These are phyloP conservation scores for Ectemnius cavifrons DNA, from an alignment of 2,888 invertebrate genomes.

Conservation along the genomic window DNA sequence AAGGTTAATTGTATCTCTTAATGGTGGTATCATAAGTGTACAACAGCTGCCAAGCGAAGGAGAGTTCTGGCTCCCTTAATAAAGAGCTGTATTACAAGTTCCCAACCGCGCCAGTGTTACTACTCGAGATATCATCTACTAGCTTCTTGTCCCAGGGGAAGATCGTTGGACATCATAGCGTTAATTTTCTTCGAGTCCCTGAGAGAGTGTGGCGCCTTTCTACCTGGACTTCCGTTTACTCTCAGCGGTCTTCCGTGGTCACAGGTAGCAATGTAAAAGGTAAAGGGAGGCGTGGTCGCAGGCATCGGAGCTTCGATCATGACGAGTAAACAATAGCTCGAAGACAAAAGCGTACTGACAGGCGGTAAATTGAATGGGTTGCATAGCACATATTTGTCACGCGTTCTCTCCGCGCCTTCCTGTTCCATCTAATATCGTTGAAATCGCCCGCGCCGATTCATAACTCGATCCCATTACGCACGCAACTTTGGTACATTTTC, in stretches of 20 bases:
- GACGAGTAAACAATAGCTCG: constrained; percentile 19
- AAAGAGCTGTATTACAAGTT: background rate
- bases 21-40: background rate
- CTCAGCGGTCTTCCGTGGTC: constrained; percentile 8
- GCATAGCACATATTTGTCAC: background rate
- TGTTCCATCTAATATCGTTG: too few relatives aligned
- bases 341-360: constrained; percentile 14
- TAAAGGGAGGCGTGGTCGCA: constrained; percentile 28
- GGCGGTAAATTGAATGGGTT: constrained; percentile 10
- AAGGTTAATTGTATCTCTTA: background rate
- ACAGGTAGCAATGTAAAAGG: constrained; percentile 6
- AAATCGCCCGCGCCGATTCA: too few relatives aligned
- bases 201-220: background rate
- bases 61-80: background rate
- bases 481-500: too few relatives aligned
- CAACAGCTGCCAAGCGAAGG: constrained; percentile 1
- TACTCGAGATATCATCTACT: too few relatives aligned
- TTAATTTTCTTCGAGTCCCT: background rate
- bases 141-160: background rate
- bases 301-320: constrained; percentile 32
- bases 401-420: too few relatives aligned
- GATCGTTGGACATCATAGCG: background rate
- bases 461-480: too few relatives aligned
- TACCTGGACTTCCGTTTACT: background rate
- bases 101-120: background rate